Evolutionary conservation across 2,113 vertebrate species (phyloP).

Genomic region (Egretta garzetta): DNA sequence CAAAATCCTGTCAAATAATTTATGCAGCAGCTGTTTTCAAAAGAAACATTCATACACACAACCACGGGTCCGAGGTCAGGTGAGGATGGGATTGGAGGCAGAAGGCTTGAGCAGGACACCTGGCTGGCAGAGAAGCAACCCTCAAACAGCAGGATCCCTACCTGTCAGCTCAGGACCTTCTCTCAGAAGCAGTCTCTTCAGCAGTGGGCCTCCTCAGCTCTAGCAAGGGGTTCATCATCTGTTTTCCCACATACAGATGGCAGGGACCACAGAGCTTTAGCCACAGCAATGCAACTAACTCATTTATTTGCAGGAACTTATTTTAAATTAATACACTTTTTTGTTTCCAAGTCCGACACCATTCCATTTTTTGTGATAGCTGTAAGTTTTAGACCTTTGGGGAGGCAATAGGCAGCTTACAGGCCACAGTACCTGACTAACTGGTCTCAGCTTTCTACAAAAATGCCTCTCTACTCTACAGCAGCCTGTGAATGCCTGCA

Average conservation of each 20-base stretch:
- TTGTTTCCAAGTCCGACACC: neutral
- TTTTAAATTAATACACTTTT: neutral
- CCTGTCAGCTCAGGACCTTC: neutral
- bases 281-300: neutral
- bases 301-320: neutral
- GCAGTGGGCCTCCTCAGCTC: neutral
- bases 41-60: constrained; percentile 37
- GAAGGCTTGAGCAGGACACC: neutral
- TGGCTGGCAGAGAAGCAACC: neutral
- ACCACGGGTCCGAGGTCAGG: constrained; percentile 20
- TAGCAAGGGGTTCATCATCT: neutral
- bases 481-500: neutral
- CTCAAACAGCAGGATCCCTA: neutral
- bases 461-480: neutral
- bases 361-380: neutral
- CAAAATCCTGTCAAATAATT: constrained; percentile 57
- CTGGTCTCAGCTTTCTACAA: neutral
- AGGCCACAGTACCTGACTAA: neutral
- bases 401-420: neutral
- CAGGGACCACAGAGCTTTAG: neutral
- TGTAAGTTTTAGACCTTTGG: neutral
- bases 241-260: neutral
- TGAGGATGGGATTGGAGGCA: neutral
- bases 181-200: neutral
- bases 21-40: constrained; percentile 64